Base-by-base conservation (phyloP, 2,113 vertebrate species). In the Melospiza melodia region DNA sequence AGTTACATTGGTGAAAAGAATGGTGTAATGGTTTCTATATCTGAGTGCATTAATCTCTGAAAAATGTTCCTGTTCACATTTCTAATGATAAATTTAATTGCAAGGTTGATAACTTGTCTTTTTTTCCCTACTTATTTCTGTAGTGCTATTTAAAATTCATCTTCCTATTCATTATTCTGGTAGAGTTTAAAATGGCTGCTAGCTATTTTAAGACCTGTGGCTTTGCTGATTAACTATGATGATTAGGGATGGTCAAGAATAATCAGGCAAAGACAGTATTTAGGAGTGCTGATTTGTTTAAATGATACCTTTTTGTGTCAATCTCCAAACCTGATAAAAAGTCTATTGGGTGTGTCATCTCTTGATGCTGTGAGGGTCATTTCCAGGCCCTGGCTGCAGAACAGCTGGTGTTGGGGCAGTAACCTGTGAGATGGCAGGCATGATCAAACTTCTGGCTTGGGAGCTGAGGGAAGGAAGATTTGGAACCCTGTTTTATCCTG, bases 51-150 rank as follows among this genome's bases (percentile, higher is more conserved):
- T 89, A 84, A 89, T 92, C 80, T 78, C 22, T 1, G 25, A 78
- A 84, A 52, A 81, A 41, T 84, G 68, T 84, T 95, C 95, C 15
- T 4, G 6, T 89, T 90, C 86, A 28, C 65, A 74, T 72, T 87
- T 81, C 65, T 86, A 84, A 71, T 92, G 80, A 78, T 89, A 86
- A 87, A 94, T 74, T 85, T 92, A 93, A 96, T 75, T 94, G 35
- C 46, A 77, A 93, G 67, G 58, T 59, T 89, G 92, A 92, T 66
- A 87, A 79, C 80, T 78, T 89, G 51, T 69, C 55, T 9, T 6
- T 87, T 85, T 79, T 48, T 4, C 3, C 28, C 49, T 76, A 12
- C 68, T 90, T 87, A 71, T 84, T 94, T 94, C 65, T 81, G 44
- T 87, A n/a, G 21, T 65, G 16, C 57, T 93, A n/a, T 71, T 96